Evolutionary conservation across 53 echinoderm and acorn worm species (phyloP).

Genomic region (Temnopleurus reevesii): DNA sequence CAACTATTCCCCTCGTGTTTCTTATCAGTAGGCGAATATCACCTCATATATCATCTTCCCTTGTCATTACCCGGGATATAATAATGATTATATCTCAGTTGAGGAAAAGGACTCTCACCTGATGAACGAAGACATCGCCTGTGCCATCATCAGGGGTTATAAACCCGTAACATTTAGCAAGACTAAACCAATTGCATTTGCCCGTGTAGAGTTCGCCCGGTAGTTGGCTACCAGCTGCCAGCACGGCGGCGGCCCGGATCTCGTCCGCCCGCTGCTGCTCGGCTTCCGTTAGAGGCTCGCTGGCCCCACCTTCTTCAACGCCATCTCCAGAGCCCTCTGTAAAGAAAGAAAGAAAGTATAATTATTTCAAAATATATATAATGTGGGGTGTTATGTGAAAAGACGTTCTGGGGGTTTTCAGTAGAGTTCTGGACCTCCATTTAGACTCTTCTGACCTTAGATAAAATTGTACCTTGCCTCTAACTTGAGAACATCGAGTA

Average conservation of each 20-base stretch:
- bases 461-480: too few species aligned
- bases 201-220: conserved; percentile 86
- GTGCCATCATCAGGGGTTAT: conserved; percentile 89
- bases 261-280: conserved; percentile 62
- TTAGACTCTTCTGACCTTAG: too few species aligned
- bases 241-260: conserved; percentile 57
- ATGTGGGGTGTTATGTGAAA: too few species aligned
- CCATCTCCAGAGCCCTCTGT: conserved; percentile 57
- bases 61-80: conserved; percentile 3
- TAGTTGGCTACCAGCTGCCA: conserved; percentile 61
- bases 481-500: too few species aligned
- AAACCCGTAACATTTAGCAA: conserved; percentile 95
- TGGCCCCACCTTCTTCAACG: conserved; percentile 45
- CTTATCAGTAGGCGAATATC: neutral
- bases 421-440: too few species aligned
- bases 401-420: too few species aligned
- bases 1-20: neutral
- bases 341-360: neutral
- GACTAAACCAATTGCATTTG: conserved; percentile 96
- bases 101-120: conserved; percentile 65
- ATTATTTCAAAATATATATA: too few species aligned
- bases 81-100: neutral
- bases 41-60: neutral
- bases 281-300: conserved; percentile 38
- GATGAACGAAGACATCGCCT: conserved; percentile 94